Conservation (phyloP, 2,797 vertebrate genomes). For the Euphonia xanthogaster region DNA sequence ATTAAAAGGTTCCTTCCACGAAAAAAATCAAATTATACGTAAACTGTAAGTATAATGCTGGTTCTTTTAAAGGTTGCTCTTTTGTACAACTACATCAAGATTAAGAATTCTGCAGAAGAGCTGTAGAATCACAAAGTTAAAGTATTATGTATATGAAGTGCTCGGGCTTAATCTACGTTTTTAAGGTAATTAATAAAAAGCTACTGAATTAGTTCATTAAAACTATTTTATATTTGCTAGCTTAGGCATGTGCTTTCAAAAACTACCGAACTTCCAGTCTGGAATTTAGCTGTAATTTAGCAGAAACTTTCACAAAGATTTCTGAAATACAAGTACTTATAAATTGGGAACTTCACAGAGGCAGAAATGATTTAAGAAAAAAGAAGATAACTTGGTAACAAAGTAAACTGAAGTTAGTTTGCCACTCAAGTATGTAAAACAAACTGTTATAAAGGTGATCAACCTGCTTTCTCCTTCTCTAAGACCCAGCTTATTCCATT, state of each 20-base stretch:
- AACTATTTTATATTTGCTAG: not conserved
- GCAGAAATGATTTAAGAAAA: not conserved
- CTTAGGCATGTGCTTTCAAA: not conserved
- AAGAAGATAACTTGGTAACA: not conserved
- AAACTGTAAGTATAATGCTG: not conserved
- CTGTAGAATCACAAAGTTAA: not conserved
- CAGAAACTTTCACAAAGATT: not conserved
- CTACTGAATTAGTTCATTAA: not conserved
- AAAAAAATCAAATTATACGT: not conserved
- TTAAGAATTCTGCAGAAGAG: not conserved
- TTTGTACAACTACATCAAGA: not conserved
- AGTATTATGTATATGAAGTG: not conserved
- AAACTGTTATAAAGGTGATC: not conserved
- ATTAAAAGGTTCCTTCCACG: not conserved
- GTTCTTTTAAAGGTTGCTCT: not conserved
- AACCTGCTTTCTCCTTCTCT: not conserved
- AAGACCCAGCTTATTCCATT: not conserved
- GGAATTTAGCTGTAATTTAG: not conserved
- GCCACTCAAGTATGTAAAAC: not conserved
- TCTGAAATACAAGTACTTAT: not conserved
- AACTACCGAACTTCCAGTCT: not conserved
- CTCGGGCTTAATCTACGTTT: not conserved
- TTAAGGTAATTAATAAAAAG: not conserved
- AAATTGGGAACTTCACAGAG: not conserved
- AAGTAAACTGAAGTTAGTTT: not conserved